These are phyloP conservation scores for Phyllostomus hastatus DNA, from an alignment of 2,113 vertebrate species.

Conservation along the genomic window DNA sequence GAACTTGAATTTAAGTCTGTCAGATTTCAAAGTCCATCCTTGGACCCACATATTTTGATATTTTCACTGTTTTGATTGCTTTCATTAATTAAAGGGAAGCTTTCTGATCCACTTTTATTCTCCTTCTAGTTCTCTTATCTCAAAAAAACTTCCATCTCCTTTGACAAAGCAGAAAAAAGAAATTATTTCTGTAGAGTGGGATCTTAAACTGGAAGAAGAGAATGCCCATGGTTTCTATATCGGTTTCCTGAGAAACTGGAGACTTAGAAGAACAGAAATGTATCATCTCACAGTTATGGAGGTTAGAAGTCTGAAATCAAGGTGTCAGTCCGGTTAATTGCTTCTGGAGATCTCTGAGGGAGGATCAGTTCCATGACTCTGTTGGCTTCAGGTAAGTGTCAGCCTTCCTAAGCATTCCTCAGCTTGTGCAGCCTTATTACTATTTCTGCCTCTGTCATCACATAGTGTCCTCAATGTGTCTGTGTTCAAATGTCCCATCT, in stretches of 20 bases:
- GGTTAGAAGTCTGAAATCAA: background rate
- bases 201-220: background rate
- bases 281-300: too few relatives aligned
- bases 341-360: background rate
- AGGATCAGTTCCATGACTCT: background rate
- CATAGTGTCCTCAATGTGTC: background rate
- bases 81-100: background rate
- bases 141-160: background rate
- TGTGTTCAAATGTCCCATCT: background rate
- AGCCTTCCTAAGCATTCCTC: background rate
- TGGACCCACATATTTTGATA: background rate
- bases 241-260: background rate
- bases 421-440: background rate
- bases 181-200: background rate
- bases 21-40: background rate
- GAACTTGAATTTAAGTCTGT: background rate
- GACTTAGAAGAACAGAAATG: background rate
- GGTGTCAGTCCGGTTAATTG: background rate
- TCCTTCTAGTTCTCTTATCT: background rate
- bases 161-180: background rate
- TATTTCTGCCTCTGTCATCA: background rate
- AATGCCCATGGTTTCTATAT: fast-evolving
- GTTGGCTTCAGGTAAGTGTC: too few relatives aligned
- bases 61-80: background rate
- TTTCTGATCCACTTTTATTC: background rate